Base-by-base conservation (phyloP, 2,797 vertebrate species). In the Cirrhinus molitorella region DNA sequence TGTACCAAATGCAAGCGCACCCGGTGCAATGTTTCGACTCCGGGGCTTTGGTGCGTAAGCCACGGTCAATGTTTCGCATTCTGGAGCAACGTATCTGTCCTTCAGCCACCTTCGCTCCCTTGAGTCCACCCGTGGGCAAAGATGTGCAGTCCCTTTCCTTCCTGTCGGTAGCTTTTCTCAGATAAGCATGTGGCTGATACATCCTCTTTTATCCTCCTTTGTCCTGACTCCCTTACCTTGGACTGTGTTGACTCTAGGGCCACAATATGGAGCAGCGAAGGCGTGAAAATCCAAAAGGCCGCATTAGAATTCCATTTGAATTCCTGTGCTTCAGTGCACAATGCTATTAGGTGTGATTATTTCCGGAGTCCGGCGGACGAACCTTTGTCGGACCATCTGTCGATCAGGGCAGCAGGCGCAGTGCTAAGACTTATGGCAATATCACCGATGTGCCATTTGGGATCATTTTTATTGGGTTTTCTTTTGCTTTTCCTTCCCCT, bases 241-340 rank as follows among this genome's bases (percentile, higher is more conserved):
- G 43, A 45, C 45, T 70, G 34, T 68, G 68, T 76, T 59, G 70
- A 73, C 73, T 81, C 68, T 23, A 65, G 65, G 31, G 31, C 23
- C 73, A 43, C 47, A 83, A 63, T 85, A 83, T 85, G 34, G n/a
- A 43, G n/a, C 65, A 83, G 43, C 9, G 12, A 72, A 80, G 47
- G 63, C 63, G 23, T 82, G 53, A 61, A 88, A 85, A 72, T 53
- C 34, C 53, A 59, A 83, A 77, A 49, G 51, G n/a, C 45, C 1
- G 34, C 59, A 74, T 85, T 85, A 67, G 37, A 85, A 85, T 83
- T 81, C 67, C 28, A 74, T 85, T 81, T 59, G 40, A 81, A 85
- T 85, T 83, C 72, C 40, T 43, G 63, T 76, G 72, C 61, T 74
- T 21, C 6, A 66, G 59, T 81, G 63, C 59, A 85, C 81, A 85